Percentiles rank a stretch among this genome's conserved stretches.
These are phyloP conservation scores for Corythornis cristatus DNA, from an alignment of 2,113 vertebrate species.

Conservation along the genomic window DNA sequence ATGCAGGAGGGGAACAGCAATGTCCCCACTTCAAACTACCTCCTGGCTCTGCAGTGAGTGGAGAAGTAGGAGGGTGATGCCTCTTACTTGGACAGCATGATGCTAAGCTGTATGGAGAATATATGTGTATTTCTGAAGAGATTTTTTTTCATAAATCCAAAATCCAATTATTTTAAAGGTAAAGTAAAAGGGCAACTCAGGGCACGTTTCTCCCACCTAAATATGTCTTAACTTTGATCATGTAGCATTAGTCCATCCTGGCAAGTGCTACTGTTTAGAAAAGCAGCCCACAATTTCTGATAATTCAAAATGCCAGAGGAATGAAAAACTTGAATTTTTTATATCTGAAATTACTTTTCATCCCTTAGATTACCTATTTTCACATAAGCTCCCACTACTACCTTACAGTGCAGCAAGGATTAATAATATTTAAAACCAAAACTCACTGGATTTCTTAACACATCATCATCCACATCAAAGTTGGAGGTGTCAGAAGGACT, in stretches of 20 bases:
- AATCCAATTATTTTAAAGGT: not conserved
- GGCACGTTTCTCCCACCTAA: not conserved
- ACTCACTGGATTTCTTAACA: conserved; percentile 92
- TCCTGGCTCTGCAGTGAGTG: not conserved
- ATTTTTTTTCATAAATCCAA: not conserved
- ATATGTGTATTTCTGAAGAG: not conserved
- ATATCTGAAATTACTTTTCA: not conserved
- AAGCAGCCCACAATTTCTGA: not conserved
- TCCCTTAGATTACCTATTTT: not conserved
- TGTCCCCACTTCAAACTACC: not conserved
- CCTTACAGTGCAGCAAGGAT: not conserved
- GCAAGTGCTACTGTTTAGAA: not conserved
- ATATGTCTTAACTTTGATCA: not conserved
- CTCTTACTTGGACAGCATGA: not conserved
- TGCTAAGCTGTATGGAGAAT: not conserved
- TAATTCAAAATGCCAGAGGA: not conserved
- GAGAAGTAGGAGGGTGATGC: not conserved
- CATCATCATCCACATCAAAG: conserved; percentile 96
- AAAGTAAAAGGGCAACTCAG: not conserved
- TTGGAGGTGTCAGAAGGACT: conserved; percentile 98
- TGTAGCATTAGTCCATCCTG: not conserved
- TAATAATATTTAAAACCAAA: not conserved
- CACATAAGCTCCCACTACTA: not conserved
- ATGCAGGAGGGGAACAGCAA: not conserved
- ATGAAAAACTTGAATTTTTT: not conserved